Conservation (phyloP, 30 jellyfish, hydroid and myxozoan genomes). For the Aurelia sp. region DNA sequence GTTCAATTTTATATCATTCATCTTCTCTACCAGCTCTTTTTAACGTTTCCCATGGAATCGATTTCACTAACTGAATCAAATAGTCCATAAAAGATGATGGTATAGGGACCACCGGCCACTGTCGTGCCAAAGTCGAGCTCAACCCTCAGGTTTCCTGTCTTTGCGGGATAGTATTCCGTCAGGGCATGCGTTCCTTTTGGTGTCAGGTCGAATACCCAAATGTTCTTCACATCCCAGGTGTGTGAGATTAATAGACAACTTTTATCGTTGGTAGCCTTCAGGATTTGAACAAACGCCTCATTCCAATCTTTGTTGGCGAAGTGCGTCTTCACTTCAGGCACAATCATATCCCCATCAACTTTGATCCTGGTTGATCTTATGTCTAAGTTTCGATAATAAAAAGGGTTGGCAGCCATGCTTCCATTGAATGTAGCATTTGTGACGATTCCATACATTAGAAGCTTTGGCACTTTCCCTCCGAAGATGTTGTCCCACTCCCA, state of each 20-base stretch:
- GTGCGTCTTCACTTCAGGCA: too few species aligned
- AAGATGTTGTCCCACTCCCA: conserved; percentile 3
- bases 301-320: background rate
- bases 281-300: background rate
- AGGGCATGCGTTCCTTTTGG: background rate
- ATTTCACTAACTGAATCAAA: background rate
- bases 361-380: too few species aligned
- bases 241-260: background rate
- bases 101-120: background rate
- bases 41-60: background rate
- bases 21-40: background rate
- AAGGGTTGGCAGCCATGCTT: background rate
- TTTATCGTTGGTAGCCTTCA: background rate
- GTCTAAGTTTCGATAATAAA: too few species aligned
- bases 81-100: background rate
- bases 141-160: background rate
- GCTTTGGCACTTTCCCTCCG: background rate
- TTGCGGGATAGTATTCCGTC: background rate
- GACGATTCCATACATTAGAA: background rate
- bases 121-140: background rate
- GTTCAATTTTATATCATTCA: background rate
- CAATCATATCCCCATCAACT: too few species aligned
- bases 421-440: background rate
- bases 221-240: background rate
- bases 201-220: background rate